These are phyloP conservation scores for Phoebastria nigripes DNA, from an alignment of 2,797 vertebrate species.

Conservation along the genomic window DNA sequence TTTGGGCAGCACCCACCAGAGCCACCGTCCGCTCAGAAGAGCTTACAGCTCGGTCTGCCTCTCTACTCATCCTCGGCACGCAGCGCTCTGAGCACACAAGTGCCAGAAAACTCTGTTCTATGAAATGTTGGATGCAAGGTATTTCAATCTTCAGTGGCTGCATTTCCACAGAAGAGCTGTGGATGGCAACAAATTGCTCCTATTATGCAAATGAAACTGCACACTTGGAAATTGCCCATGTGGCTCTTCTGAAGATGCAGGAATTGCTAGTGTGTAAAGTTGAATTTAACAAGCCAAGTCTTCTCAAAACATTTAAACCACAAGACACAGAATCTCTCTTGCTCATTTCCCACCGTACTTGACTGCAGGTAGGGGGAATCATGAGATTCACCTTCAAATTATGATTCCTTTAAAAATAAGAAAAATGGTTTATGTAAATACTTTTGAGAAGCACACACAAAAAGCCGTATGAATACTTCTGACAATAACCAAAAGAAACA, in stretches of 20 bases:
- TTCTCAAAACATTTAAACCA: slow-evolving; percentile 17
- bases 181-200: slow-evolving; percentile 67
- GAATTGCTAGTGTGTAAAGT: slow-evolving; percentile 26
- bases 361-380: neutral
- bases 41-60: neutral
- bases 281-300: slow-evolving; percentile 25
- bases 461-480: neutral
- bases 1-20: neutral
- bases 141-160: slow-evolving; percentile 3
- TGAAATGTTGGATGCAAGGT: neutral
- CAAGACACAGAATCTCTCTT: neutral
- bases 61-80: fast-evolving
- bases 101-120: neutral
- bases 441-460: neutral
- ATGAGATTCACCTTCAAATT: neutral
- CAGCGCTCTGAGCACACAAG: fast-evolving
- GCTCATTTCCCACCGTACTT: neutral
- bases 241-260: slow-evolving; percentile 31
- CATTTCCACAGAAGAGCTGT: slow-evolving; percentile 57
- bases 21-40: fast-evolving
- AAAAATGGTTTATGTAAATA: neutral
- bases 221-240: slow-evolving; percentile 52
- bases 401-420: neutral
- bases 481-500: neutral
- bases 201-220: slow-evolving; percentile 51